phyloP scores from a whole-genome alignment of 2,113 vertebrate species.

The Elanoides forficatus region DNA sequence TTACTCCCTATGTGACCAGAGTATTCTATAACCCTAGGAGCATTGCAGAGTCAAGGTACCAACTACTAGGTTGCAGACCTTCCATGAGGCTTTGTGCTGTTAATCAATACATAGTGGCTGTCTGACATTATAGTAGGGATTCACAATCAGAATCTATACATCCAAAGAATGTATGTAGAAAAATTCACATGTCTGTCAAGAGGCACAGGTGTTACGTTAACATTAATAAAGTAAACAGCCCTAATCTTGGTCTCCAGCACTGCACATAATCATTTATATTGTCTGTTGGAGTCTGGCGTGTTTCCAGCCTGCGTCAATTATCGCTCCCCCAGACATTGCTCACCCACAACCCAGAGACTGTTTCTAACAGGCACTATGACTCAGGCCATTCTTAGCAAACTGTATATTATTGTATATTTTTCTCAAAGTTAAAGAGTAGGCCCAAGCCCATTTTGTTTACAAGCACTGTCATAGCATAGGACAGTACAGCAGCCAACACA shows the following conservation, averaged over 20 bases:
- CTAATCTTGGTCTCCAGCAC: background rate
- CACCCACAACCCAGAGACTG: background rate
- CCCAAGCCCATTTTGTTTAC: background rate
- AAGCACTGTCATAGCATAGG: background rate
- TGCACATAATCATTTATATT: background rate
- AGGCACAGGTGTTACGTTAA: background rate
- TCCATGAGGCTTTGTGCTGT: background rate
- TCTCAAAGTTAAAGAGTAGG: background rate
- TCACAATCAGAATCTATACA: background rate
- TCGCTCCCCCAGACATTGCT: background rate
- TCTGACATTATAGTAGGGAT: background rate
- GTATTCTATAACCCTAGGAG: background rate
- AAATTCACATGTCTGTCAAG: background rate
- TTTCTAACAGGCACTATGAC: background rate
- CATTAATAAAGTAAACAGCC: background rate
- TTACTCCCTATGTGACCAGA: background rate
- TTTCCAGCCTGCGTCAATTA: background rate
- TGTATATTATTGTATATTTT: background rate
- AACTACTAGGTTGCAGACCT: background rate
- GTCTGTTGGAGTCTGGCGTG: background rate
- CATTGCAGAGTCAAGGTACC: background rate
- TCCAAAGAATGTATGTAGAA: background rate
- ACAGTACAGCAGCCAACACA: background rate
- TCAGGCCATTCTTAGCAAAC: background rate
- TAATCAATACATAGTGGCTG: background rate